Percentiles rank a stretch among this genome's conserved stretches.
phyloP scores from a whole-genome alignment of 2,113 vertebrate genomes.

The Myocastor coypus region DNA sequence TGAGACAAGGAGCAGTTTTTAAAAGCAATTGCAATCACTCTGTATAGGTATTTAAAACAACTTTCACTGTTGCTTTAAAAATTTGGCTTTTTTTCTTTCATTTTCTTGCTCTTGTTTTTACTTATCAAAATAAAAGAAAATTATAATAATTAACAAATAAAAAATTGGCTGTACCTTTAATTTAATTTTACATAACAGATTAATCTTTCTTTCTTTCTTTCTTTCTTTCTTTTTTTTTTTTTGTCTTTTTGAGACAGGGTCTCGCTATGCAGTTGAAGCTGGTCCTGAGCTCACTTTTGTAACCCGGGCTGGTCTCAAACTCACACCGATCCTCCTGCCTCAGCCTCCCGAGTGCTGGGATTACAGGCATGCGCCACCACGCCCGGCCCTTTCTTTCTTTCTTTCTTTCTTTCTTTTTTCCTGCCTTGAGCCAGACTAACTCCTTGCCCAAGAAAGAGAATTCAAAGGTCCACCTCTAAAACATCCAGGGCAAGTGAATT shows the following conservation, averaged over 20 bases:
- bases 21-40: constrained; percentile 17
- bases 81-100: neutral
- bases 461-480: constrained; percentile 23
- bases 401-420: no score
- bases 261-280: no score
- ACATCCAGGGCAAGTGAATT: neutral
- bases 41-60: constrained; percentile 9
- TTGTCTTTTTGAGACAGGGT: no score
- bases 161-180: constrained; percentile 26
- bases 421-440: neutral
- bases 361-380: no score
- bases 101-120: no score
- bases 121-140: no score
- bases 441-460: constrained; percentile 34
- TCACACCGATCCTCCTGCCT: no score
- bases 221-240: no score
- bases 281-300: no score
- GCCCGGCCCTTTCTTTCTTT: no score
- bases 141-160: neutral
- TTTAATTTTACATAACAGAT: neutral
- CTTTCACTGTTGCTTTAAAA: constrained; percentile 52
- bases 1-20: neutral
- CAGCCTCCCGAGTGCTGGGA: no score
- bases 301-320: no score
- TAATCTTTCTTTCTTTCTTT: neutral